Evolutionary conservation across 2,113 vertebrate species (phyloP), one percentile per base, ranked within the genome.

Genomic region (Seriola aureovittata): DNA sequence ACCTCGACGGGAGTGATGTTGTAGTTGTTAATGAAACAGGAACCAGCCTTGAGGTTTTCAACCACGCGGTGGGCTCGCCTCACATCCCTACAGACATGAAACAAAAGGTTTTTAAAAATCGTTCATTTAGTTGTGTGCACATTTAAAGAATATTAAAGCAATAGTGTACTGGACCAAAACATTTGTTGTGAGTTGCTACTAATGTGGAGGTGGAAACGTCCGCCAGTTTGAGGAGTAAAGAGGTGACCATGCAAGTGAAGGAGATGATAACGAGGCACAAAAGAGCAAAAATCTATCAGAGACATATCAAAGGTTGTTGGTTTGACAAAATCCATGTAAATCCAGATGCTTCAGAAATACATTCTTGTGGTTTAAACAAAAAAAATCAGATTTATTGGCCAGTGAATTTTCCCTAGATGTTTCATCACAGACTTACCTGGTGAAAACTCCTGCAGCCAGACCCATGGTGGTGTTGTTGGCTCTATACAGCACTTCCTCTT

Each of bases 11-110:
- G 97, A 57, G 96, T 98, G 90, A 96, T 55, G 0, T 99, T 99
- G 90, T 99, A 99, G 94, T 99, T 99, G 93, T 99, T 99, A 75
- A 99, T 97, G 93, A 97, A 99, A 88, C 98, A 99, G 82, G 96
- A 95, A 10, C 98, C 98, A 0, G 96, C 97, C 80, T 99, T 96
- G 1, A 99, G 96, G 72, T 95, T 96, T 25, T 97, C 96, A 5
- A 94, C 96, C 68, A 99, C 95, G 14, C 97, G 95, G 86, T 99
- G 98, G 17, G 98, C 98, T 74, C 97, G 96, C 83, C 95, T 94
- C 78, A 99, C 89, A 81, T 99, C 97, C 88, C 98, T 99, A 58
- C 1, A 71, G 57, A 10, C 52, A 57, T n/a, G 23, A 82, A 34
- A 17, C 44, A 55, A 42, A 36, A 72, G 12, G 10, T 52, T 7